Percentiles rank a stretch among this genome's conserved stretches.
These are phyloP conservation scores for Caranx melampygus DNA, from an alignment of 2,113 vertebrate species.

Conservation along the genomic window DNA sequence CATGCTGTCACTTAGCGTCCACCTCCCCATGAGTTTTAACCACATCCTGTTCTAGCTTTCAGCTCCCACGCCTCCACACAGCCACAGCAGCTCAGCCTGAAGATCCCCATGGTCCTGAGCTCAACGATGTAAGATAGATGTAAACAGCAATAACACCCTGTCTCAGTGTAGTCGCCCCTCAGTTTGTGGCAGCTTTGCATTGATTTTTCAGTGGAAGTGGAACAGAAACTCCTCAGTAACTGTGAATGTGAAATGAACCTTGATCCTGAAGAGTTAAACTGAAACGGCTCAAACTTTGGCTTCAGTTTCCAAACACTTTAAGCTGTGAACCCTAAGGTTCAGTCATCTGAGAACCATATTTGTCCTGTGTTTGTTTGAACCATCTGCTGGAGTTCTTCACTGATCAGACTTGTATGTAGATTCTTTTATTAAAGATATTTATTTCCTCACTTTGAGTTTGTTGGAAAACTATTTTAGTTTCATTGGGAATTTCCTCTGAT, in stretches of 20 bases:
- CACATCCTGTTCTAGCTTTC: too few species aligned
- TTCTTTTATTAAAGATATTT: slow-evolving; percentile 56
- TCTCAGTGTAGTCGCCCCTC: neutral
- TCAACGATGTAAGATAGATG: too few species aligned
- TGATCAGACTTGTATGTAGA: neutral
- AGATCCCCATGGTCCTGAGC: too few species aligned
- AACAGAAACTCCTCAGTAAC: neutral
- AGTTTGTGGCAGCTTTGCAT: neutral
- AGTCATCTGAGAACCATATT: neutral
- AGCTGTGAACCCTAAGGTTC: neutral
- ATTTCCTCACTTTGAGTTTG: slow-evolving; percentile 14
- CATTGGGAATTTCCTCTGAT: slow-evolving; percentile 5
- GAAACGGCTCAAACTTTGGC: neutral
- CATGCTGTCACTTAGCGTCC: too few species aligned
- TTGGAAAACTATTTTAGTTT: neutral
- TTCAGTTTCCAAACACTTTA: neutral
- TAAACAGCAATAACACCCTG: neutral
- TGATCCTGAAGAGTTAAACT: neutral
- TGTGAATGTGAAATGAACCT: neutral
- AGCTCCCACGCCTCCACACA: too few species aligned
- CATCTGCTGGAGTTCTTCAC: neutral
- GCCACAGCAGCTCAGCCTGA: too few species aligned
- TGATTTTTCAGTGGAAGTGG: neutral
- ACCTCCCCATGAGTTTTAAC: too few species aligned
- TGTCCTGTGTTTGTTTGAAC: neutral